These are phyloP conservation scores for Ormyrus pomaceus DNA, from an alignment of 2,888 invertebrate genomes.

Conservation along the genomic window DNA sequence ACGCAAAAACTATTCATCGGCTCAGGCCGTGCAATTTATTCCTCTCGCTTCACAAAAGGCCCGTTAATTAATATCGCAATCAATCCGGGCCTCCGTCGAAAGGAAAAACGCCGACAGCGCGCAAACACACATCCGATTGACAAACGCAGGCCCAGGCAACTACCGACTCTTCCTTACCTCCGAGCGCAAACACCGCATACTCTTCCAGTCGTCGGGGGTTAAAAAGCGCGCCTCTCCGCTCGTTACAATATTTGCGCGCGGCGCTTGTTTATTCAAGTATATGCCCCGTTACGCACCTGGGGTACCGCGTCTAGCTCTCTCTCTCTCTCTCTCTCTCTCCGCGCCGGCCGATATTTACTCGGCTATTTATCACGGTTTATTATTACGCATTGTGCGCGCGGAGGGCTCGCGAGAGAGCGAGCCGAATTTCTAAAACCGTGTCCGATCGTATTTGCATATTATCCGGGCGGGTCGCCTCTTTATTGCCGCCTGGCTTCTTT, in stretches of 20 bases:
- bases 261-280: constrained; percentile 42
- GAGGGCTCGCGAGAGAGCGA: constrained; percentile 67
- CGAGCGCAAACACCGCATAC: constrained; percentile 34
- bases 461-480: constrained; percentile 28
- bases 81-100: not conserved
- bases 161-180: not conserved
- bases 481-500: not conserved
- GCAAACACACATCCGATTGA: constrained; percentile 6
- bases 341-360: constrained; percentile 67
- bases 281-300: constrained; percentile 39
- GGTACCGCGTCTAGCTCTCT: constrained; percentile 6
- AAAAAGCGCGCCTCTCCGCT: constrained; percentile 27
- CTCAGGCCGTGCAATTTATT: too few species aligned
- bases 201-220: not conserved
- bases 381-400: constrained; percentile 74
- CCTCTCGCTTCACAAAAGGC: not conserved
- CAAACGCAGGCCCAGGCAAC: constrained; percentile 4
- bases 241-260: constrained; percentile 44
- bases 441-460: constrained; percentile 75
- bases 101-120: not conserved
- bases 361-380: constrained; percentile 76
- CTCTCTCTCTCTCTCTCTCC: constrained; percentile 36
- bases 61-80: constrained; percentile 38
- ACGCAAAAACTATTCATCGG: constrained; percentile 9
- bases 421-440: constrained; percentile 73